These are phyloP conservation scores for Sciurus niger DNA, from an alignment of 2,113 vertebrate genomes.

Conservation along the genomic window DNA sequence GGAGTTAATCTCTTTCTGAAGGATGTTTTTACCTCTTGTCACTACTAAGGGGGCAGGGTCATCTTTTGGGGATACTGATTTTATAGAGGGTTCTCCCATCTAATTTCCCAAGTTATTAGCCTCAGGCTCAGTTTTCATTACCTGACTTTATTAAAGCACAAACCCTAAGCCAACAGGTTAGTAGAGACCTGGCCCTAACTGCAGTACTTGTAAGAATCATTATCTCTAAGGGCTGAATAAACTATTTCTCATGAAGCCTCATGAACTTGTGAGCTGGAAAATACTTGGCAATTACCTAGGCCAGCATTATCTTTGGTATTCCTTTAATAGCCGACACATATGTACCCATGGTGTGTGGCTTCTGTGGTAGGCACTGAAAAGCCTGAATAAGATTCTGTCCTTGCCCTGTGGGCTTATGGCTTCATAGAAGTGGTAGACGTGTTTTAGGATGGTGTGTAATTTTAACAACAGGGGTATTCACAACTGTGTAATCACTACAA, in stretches of 20 bases:
- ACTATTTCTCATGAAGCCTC: not conserved
- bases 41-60: not conserved
- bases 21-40: not conserved
- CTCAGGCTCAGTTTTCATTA: not conserved
- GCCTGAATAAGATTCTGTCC: not conserved
- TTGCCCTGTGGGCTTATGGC: not conserved
- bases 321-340: not conserved
- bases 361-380: not conserved
- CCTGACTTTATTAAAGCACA: not conserved
- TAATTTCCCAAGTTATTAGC: not conserved
- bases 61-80: not conserved
- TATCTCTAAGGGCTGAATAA: not conserved
- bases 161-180: not conserved
- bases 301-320: not conserved
- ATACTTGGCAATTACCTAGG: not conserved
- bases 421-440: not conserved
- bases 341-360: not conserved
- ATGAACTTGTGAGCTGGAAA: conserved; percentile 11
- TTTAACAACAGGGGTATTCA: conserved; percentile 4
- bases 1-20: not conserved
- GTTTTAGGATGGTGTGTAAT: not conserved
- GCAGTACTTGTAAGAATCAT: not conserved
- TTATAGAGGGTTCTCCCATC: not conserved
- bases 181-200: not conserved
- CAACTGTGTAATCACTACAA: not conserved